A percentile compares a stretch with the other conserved stretches of the same genome.
Evolutionary conservation across 1,140 invertebrate species (phyloP).

Genomic region (Samia ricini): DNA sequence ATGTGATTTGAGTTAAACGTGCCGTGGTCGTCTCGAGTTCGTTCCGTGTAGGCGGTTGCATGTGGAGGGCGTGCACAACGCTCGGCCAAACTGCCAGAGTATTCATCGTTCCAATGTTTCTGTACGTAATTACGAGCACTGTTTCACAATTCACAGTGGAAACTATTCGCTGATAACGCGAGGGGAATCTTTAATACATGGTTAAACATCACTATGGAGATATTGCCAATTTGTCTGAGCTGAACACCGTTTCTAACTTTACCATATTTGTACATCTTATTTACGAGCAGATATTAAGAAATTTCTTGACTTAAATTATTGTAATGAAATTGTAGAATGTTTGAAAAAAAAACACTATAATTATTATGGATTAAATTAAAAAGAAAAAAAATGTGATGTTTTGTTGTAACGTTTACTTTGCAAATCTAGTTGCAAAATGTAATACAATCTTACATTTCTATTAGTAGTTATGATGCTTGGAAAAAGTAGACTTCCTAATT

Average conservation of each 20-base stretch:
- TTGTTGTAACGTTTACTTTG: no score
- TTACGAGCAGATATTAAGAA: no score
- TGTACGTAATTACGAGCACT: conserved; percentile 47
- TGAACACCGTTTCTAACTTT: background rate
- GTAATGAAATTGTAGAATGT: no score
- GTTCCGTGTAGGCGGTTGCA: conserved; percentile 31
- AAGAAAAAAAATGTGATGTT: no score
- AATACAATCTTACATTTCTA: no score
- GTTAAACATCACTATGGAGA: background rate
- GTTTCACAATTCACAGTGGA: conserved; percentile 9
- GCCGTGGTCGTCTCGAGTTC: background rate
- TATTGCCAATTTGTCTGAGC: background rate
- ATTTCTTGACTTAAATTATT: no score
- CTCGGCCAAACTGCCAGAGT: conserved; percentile 33
- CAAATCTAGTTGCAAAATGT: no score
- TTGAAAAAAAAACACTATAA: no score
- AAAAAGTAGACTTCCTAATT: no score
- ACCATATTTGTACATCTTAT: background rate
- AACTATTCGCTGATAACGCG: conserved; percentile 17
- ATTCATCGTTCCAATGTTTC: conserved; percentile 42
- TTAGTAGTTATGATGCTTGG: no score
- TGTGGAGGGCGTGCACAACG: conserved; percentile 51
- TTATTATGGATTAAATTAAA: no score
- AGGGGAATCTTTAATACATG: conserved; percentile 10
- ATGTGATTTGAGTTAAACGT: conserved; percentile 11